Percentiles rank a stretch among this genome's conserved stretches.
Evolutionary conservation across 2,113 vertebrate species (phyloP).

Genomic region (Archocentrus centrarchus): DNA sequence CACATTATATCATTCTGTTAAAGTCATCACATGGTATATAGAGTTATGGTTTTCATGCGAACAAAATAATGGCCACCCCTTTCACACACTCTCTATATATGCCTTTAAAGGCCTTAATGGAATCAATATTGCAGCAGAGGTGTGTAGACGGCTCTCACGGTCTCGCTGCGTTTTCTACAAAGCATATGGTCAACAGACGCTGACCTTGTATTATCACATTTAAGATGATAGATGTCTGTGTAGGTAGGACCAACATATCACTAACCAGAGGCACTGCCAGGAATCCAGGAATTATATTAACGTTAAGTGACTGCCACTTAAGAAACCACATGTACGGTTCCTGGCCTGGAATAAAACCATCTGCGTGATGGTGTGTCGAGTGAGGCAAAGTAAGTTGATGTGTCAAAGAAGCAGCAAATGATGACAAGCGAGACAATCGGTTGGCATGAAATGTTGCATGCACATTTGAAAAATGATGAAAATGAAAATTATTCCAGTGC

Average conservation of each 20-base stretch:
- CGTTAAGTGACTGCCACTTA: slow-evolving; percentile 39
- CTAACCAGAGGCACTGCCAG: slow-evolving; percentile 47
- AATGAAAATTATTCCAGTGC: neutral
- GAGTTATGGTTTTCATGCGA: slow-evolving; percentile 4
- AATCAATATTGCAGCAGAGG: slow-evolving; percentile 26
- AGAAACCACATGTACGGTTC: slow-evolving; percentile 25
- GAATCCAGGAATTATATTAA: slow-evolving; percentile 59
- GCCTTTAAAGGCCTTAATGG: slow-evolving; percentile 34
- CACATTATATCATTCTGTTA: neutral
- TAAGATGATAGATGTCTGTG: slow-evolving; percentile 59
- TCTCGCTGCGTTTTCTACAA: slow-evolving; percentile 20
- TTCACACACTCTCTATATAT: neutral
- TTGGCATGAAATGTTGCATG: neutral
- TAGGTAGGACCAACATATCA: slow-evolving; percentile 44
- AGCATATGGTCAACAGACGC: slow-evolving; percentile 52
- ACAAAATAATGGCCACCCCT: neutral
- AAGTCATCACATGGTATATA: neutral
- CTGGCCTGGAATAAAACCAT: slow-evolving; percentile 13
- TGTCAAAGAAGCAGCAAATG: neutral
- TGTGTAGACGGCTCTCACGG: slow-evolving; percentile 15
- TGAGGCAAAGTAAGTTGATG: neutral
- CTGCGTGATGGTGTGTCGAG: slow-evolving; percentile 3
- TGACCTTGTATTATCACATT: slow-evolving; percentile 57
- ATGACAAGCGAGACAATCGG: neutral
- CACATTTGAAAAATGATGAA: neutral